phyloP scores from a whole-genome alignment of 2,888 invertebrate species.

The Xestia c-nigrum region DNA sequence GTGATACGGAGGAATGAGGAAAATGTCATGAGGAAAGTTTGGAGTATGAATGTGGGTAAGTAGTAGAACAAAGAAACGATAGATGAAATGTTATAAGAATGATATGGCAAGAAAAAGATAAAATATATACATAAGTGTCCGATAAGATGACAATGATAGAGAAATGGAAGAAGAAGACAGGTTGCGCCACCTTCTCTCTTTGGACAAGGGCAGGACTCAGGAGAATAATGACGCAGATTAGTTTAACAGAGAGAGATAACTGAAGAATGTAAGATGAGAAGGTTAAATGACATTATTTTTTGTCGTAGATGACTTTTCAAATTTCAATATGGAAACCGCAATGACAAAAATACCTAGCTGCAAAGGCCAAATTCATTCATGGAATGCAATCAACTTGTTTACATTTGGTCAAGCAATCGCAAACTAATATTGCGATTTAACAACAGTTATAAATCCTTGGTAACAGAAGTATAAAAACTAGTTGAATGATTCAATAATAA shows the following conservation, averaged over 20 bases:
- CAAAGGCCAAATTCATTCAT: conserved; percentile 12
- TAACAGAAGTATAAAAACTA: conserved; percentile 4
- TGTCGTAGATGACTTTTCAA: neutral
- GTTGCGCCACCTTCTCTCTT: neutral
- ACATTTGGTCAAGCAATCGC: neutral
- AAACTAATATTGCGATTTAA: neutral
- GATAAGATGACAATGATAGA: neutral
- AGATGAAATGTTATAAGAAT: neutral
- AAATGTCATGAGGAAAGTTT: neutral
- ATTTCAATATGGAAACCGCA: neutral
- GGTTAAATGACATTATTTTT: neutral
- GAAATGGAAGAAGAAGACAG: neutral
- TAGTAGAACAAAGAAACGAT: neutral
- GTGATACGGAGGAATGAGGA: neutral
- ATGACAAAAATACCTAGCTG: neutral
- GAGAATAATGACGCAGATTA: too few relatives aligned
- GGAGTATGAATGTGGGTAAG: neutral
- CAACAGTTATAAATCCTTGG: neutral
- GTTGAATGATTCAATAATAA: conserved; percentile 32
- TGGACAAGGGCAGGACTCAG: too few relatives aligned
- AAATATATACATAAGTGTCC: too few relatives aligned
- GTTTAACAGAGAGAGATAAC: too few relatives aligned
- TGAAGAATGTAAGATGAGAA: neutral
- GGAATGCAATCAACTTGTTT: conserved; percentile 6
- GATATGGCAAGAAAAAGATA: neutral